Base-by-base conservation (phyloP, 2,888 invertebrate species). In the Xestia xanthographa region DNA sequence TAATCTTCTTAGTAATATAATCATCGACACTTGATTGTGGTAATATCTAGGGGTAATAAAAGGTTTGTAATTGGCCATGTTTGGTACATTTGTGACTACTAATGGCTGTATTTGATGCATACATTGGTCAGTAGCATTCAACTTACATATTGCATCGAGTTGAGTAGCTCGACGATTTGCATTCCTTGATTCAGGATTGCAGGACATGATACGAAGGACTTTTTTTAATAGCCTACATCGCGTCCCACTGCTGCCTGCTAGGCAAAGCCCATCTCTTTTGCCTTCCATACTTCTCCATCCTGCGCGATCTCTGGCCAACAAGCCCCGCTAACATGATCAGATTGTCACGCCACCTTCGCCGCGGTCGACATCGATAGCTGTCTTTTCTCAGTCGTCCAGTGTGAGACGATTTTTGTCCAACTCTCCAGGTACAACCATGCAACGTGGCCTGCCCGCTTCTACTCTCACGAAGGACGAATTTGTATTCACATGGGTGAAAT, bases 1-100 rank as follows among this genome's bases (percentile, higher is more conserved):
- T 82, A 74, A 82, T 77, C 73, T 85, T 68, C 50, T 71, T 66
- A 72, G 77, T 58, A 85, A 74, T 72, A 72, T 66, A 58, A 68
- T 82, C 77, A 77, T 77, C 38, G 58, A 6, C 66, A 66, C 56
- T 72, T 84, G 72, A 66, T 78, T 58, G 56, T 62, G 41, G 77
- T 80, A 56, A 48, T 80, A 62, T 34, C 20, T 45, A 11, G n/a
- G 26, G 29, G 8, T 58, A 72, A 69, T 48, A 56, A 65, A 63
- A 53, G 14, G 48, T 56, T 45, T 0, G 20, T n/a, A 22, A 53
- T 22, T 45, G 66, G 5, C 41, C 62, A 4, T 50, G 29, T 71
- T 71, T 41, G 22, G 48, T 62, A 17, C 20, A 50, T 74, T 66
- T 41, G n/a, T 43, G 6, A 34, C 26, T 43, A 2, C 17, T 22